phyloP scores from a whole-genome alignment of 2,113 vertebrate genomes.

The Piprites chloris region DNA sequence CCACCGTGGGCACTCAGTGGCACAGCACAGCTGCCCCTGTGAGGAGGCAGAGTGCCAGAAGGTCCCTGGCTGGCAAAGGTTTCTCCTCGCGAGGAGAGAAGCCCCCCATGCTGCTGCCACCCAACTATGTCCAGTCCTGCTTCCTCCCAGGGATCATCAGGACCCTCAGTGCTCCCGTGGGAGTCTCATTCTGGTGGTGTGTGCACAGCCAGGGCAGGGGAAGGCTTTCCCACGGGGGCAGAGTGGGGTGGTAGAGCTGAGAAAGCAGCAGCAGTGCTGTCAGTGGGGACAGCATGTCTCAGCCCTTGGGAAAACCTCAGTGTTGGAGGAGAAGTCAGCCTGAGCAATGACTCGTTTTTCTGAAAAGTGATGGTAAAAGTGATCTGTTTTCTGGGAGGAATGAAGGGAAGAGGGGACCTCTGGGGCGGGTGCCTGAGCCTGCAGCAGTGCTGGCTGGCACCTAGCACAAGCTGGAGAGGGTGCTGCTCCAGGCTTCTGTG shows the following conservation, averaged over 20 bases:
- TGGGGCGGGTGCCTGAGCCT: neutral
- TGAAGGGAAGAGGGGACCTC: rapidly evolving
- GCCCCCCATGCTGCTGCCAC: neutral
- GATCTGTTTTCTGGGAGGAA: neutral
- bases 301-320: neutral
- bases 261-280: neutral
- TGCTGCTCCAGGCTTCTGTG: neutral
- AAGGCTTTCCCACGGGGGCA: rapidly evolving
- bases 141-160: neutral
- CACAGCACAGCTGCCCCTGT: neutral
- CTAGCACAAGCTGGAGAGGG: neutral
- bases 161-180: rapidly evolving
- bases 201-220: neutral
- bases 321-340: neutral
- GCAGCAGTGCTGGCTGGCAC: neutral
- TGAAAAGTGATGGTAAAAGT: neutral
- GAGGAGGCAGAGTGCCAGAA: neutral
- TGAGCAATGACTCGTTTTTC: neutral
- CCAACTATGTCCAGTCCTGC: neutral
- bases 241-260: neutral
- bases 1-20: neutral
- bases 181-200: rapidly evolving
- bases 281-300: neutral
- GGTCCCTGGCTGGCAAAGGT: neutral
- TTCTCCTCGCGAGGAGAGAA: neutral